Conservation (phyloP, 2,113 vertebrate species). For the Sisor rabdophorus region DNA sequence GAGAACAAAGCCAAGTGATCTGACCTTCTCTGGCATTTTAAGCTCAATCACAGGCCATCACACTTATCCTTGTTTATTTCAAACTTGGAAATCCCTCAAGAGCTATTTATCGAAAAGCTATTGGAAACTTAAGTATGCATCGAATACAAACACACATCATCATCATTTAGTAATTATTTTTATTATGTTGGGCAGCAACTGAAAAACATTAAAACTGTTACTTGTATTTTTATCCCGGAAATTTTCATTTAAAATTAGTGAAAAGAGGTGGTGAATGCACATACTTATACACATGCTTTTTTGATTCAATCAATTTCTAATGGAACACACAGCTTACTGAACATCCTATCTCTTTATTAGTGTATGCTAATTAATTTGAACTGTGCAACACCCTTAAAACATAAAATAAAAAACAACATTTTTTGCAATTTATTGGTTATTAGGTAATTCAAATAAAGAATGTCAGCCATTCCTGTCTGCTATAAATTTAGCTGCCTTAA, state of each 20-base stretch:
- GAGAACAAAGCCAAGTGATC: no score
- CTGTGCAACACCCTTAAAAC: neutral
- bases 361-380: neutral
- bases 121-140: no score
- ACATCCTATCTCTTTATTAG: neutral
- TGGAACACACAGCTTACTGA: neutral
- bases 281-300: neutral
- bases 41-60: no score
- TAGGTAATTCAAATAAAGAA: neutral
- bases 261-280: neutral
- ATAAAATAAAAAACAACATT: neutral
- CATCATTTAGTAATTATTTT: no score
- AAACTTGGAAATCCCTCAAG: no score
- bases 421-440: neutral
- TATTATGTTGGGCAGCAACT: no score
- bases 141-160: no score
- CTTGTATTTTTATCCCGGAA: no score
- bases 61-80: no score
- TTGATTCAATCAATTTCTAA: neutral
- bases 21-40: no score
- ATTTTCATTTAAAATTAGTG: neutral
- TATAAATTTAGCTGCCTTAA: neutral
- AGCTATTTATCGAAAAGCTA: no score
- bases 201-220: no score
- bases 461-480: neutral